These are phyloP conservation scores for Melanostigma gelatinosum DNA, from an alignment of 2,113 vertebrate species.

Conservation along the genomic window DNA sequence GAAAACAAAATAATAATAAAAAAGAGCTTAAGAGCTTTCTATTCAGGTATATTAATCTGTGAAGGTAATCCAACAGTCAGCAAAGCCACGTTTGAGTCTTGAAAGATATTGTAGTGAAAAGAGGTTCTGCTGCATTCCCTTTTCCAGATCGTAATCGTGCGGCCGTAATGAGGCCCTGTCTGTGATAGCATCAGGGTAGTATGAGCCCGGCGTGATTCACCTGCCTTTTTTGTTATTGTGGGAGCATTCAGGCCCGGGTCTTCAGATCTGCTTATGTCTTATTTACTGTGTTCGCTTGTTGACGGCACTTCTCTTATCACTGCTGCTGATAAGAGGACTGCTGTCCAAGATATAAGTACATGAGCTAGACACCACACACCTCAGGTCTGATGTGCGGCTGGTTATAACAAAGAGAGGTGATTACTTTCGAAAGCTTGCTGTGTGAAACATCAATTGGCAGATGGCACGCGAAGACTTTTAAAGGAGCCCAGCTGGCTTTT, in stretches of 20 bases:
- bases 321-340: no score
- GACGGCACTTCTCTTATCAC: constrained; percentile 65
- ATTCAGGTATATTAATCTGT: constrained; percentile 1
- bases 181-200: constrained; percentile 57
- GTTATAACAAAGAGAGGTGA: constrained; percentile 66
- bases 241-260: constrained; percentile 42
- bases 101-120: constrained; percentile 52
- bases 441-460: constrained; percentile 68
- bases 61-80: constrained; percentile 24
- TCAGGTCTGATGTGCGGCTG: constrained; percentile 52
- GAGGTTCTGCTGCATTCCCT: constrained; percentile 47
- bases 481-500: constrained; percentile 68
- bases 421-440: constrained; percentile 60
- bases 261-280: constrained; percentile 57
- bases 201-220: constrained; percentile 49
- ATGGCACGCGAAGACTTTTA: constrained; percentile 75
- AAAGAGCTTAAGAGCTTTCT: background rate
- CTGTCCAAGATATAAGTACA: constrained; percentile 59
- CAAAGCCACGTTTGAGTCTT: constrained; percentile 52
- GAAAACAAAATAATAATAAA: no score
- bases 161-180: constrained; percentile 43
- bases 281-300: constrained; percentile 50
- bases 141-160: constrained; percentile 48
- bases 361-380: constrained; percentile 65
- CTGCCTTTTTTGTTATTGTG: constrained; percentile 61